Evolutionary conservation across 2,797 vertebrate genomes (phyloP), one percentile per base, ranked within the genome.

Genomic region (Bucorvus abyssinicus): DNA sequence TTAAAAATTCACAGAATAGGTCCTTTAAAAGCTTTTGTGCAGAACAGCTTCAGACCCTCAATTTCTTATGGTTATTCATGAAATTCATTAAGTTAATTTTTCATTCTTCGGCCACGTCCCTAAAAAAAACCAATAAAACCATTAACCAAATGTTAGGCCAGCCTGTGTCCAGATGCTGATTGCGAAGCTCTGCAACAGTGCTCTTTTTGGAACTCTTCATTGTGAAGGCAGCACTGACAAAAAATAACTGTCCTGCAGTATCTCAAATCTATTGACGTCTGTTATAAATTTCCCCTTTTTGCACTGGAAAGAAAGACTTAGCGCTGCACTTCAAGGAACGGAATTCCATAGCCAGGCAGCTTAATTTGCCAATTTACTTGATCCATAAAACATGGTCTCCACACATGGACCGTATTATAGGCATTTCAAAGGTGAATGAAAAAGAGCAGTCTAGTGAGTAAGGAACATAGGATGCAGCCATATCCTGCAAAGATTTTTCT

Each of bases 211-310:
- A 94, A 73, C 69, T 95, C 81, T 96, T 97, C 83, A 47, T 96
- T 97, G 87, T 95, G 94, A 95, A 96, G 79, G 21, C 47, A 95
- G 81, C 85, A 84, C 84, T 94, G 96, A 96, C 96, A 86, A 97
- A 96, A 96, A 75, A 60, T 71, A 76, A 87, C 85, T 93, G 61
- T 93, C 86, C 77, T 95, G 55, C 20, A 87, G 36, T 74, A 79
- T 60, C 88, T 95, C 92, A 94, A 73, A 76, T 74, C 87, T 92
- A 44, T 34, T 59, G 70, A 90, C 1, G 24, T 84, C 89, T 95
- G 94, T 80, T 96, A 89, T 84, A 96, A 90, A 96, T 95, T 96
- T 97, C 70, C 59, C 70, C 65, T 93, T 94, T 96, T 94, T 85
- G 69, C 56, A 55, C 85, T 55, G 90, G 49, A 95, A 84, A 53